Percentiles rank a stretch among this genome's conserved stretches.
phyloP scores from a whole-genome alignment of 2,113 vertebrate species.

The Crotalus helleri region DNA sequence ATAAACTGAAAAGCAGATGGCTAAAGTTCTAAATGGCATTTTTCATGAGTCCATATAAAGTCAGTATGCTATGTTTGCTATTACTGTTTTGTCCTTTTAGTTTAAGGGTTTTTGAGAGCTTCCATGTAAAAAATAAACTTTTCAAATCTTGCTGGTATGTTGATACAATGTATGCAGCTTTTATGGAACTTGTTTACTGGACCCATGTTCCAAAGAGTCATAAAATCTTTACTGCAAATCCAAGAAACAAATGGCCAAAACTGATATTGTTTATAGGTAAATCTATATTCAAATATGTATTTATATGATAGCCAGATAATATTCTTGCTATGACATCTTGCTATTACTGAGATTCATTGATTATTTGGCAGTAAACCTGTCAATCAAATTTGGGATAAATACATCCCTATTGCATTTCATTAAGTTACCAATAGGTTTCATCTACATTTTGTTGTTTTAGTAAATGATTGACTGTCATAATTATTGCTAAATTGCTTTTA shows the following conservation, averaged over 20 bases:
- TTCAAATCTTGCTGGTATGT: neutral
- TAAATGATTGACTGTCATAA: constrained; percentile 28
- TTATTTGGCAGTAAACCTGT: neutral
- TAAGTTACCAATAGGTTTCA: constrained; percentile 27
- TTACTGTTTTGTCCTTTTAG: neutral
- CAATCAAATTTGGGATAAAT: neutral
- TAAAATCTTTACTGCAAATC: neutral
- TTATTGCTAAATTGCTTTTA: constrained; percentile 41
- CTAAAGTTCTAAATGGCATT: constrained; percentile 57
- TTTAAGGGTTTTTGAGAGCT: neutral
- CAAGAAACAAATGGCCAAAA: neutral
- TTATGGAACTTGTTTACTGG: neutral
- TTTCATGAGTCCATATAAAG: constrained; percentile 58
- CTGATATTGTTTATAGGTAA: neutral
- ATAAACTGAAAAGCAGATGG: constrained; percentile 64
- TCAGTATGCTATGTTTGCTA: constrained; percentile 50
- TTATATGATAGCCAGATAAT: neutral
- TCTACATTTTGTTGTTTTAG: constrained; percentile 9
- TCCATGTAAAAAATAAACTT: constrained; percentile 6
- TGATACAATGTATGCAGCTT: neutral
- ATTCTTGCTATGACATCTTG: neutral
- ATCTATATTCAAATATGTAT: neutral
- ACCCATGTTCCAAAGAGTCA: neutral
- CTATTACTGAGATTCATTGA: neutral
- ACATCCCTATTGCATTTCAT: constrained; percentile 30